Evolutionary conservation across 2,888 invertebrate species (phyloP).

Genomic region (Hesperia comma): DNA sequence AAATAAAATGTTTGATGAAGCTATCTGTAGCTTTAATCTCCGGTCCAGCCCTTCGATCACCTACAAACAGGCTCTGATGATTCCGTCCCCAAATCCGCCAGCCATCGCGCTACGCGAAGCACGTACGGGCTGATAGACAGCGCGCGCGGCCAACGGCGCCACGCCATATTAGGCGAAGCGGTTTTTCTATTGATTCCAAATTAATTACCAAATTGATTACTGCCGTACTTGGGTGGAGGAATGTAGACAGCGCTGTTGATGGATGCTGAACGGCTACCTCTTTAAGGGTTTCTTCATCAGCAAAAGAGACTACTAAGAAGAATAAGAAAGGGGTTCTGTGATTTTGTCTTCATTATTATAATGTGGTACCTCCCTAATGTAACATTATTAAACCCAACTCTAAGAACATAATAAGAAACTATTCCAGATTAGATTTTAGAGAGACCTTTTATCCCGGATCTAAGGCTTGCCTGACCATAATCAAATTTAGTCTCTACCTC

Average conservation of each 20-base stretch:
- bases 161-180: conserved; percentile 58
- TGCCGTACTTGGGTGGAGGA: conserved; percentile 18
- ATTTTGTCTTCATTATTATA: too few species aligned
- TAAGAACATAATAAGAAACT: too few species aligned
- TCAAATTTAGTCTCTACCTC: too few species aligned
- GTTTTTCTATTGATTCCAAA: conserved; percentile 73
- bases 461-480: too few species aligned
- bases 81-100: conserved; percentile 10
- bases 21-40: too few species aligned
- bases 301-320: neutral
- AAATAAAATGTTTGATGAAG: too few species aligned
- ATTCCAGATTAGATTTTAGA: too few species aligned
- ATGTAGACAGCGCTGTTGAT: conserved; percentile 16
- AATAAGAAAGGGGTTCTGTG: too few species aligned
- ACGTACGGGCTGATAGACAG: conserved; percentile 54
- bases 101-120: conserved; percentile 42
- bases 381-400: too few species aligned
- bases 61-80: neutral
- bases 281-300: neutral
- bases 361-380: too few species aligned
- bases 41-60: conserved; percentile 4
- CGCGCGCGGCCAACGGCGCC: conserved; percentile 61
- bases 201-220: conserved; percentile 59
- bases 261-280: neutral
- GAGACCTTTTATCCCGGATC: too few species aligned